A percentile compares a stretch with the other conserved stretches of the same genome.
Conservation (phyloP, 1,140 invertebrate genomes). For the Platorchestia sp. region DNA sequence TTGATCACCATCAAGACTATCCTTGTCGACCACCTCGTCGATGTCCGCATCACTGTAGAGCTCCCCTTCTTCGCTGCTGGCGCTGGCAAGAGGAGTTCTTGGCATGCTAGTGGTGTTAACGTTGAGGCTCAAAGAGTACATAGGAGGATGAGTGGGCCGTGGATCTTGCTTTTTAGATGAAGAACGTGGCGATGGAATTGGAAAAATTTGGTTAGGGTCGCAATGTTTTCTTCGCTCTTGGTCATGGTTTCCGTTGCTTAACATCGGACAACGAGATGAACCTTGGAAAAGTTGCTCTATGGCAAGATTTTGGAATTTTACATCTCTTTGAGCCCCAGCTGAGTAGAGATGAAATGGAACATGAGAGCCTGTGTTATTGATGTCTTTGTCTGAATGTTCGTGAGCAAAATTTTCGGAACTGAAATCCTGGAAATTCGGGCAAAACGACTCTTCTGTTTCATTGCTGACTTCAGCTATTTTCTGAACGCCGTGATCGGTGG, state of each 20-base stretch:
- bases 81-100: not conserved
- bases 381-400: not conserved
- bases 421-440: not conserved
- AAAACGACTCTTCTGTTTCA: not conserved
- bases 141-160: not conserved
- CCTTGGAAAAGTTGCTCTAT: not conserved
- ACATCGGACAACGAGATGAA: not conserved
- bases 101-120: not conserved
- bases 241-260: not conserved
- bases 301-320: not conserved
- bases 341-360: not conserved
- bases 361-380: not conserved
- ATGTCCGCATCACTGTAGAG: constrained; percentile 36
- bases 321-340: not conserved
- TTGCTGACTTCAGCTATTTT: not conserved
- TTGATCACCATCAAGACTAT: constrained; percentile 38
- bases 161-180: not conserved
- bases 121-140: not conserved
- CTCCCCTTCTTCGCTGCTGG: constrained; percentile 11
- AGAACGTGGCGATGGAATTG: not conserved
- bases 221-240: not conserved
- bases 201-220: not conserved
- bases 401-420: not conserved
- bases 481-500: not conserved
- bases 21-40: constrained; percentile 32